Percentiles rank a stretch among this genome's conserved stretches.
Evolutionary conservation across 2,888 invertebrate genomes (phyloP).

Genomic region (Epirrhoe alternata): DNA sequence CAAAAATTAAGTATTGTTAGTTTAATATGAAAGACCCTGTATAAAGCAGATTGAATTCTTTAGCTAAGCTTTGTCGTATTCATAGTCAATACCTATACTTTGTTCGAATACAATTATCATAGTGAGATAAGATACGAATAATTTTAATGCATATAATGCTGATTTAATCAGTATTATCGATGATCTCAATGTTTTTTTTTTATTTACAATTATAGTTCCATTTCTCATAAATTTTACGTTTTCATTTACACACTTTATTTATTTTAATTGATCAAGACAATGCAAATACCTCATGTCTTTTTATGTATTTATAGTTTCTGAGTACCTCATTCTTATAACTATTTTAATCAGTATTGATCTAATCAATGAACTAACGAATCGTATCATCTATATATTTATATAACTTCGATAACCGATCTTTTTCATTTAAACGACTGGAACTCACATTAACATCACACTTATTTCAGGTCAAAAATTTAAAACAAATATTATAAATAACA

Average conservation of each 20-base stretch:
- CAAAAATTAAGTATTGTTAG: too few species aligned
- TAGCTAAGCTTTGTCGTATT: conserved; percentile 4
- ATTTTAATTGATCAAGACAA: neutral
- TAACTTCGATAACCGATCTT: neutral
- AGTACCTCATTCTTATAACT: neutral
- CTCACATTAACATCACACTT: neutral
- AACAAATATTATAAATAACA: neutral
- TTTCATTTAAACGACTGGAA: neutral
- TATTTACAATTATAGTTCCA: conserved; percentile 2
- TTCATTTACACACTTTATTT: neutral
- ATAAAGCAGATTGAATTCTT: neutral
- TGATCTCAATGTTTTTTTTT: conserved; percentile 58
- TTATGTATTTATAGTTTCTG: neutral
- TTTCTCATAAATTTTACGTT: neutral
- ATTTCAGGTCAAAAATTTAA: neutral
- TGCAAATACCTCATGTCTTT: neutral
- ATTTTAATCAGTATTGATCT: neutral
- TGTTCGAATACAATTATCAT: conserved; percentile 1
- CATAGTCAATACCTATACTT: neutral
- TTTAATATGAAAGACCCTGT: too few species aligned
- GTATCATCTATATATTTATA: neutral
- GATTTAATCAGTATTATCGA: conserved; percentile 58
- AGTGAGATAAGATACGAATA: conserved; percentile 11
- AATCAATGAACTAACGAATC: neutral
- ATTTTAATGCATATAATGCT: conserved; percentile 41